Evolutionary conservation across 2,888 invertebrate species (phyloP).

Genomic region (Atethmia centrago): DNA sequence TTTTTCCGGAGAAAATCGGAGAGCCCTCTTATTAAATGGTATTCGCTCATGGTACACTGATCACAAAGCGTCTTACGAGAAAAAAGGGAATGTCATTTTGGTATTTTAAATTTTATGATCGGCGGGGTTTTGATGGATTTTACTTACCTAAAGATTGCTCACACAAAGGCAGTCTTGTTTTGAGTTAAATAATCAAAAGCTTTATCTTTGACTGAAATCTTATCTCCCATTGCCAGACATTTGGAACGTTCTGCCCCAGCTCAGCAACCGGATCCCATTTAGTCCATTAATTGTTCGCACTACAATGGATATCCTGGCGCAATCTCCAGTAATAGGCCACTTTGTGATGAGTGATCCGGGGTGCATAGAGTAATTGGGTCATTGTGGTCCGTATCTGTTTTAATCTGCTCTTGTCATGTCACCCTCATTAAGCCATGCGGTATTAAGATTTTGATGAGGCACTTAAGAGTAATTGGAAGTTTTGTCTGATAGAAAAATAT

Average conservation of each 20-base stretch:
- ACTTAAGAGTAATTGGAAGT: conserved; percentile 7
- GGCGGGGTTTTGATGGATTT: background rate
- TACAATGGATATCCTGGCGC: conserved; percentile 4
- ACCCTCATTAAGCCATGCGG: conserved; percentile 7
- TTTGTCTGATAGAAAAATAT: conserved; percentile 6
- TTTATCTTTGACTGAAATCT: background rate
- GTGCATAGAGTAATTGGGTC: conserved; percentile 58
- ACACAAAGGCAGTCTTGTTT: background rate
- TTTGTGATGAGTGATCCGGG: conserved; percentile 55
- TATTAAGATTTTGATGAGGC: conserved; percentile 10
- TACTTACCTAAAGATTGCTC: background rate
- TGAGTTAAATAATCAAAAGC: background rate
- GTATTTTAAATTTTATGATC: conserved; percentile 17
- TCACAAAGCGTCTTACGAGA: conserved; percentile 25
- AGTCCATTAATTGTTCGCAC: conserved; percentile 34
- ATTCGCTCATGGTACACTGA: conserved; percentile 34
- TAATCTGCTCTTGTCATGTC: conserved; percentile 29
- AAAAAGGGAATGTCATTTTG: conserved; percentile 20
- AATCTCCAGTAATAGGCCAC: conserved; percentile 39
- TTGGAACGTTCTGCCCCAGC: background rate
- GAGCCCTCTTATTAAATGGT: conserved; percentile 42
- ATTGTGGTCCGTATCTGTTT: conserved; percentile 35
- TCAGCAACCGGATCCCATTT: background rate
- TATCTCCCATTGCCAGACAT: background rate
- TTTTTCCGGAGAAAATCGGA: conserved; percentile 15